Base-by-base conservation (phyloP, 1,140 invertebrate genomes). In the Drosophila erecta region DNA sequence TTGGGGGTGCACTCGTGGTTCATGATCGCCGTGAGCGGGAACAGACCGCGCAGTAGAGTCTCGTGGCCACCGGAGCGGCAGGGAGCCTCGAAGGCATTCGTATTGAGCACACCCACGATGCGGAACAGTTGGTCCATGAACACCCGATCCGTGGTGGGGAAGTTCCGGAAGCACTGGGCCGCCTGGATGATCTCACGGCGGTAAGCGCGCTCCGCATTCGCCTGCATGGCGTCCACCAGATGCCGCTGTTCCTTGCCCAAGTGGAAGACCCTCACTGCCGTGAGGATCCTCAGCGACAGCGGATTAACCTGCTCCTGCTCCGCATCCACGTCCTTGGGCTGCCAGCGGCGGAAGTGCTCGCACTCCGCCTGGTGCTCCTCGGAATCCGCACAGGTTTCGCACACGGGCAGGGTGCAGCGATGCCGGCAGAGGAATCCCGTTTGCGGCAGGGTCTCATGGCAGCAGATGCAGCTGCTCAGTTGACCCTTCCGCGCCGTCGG, bases 1-100 rank as follows among this genome's bases (percentile, higher is more conserved):
- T 97, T 97, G 2, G 96, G 95, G 4, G 94, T 92, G 81, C 96
- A 97, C 44, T 93, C 94, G 80, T 97, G 96, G 91, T 97, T 96
- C 92, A 96, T 94, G 47, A 97, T 93, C 22, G 95, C 94, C 1
- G 95, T 94, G 17, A 96, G 91, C 1, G 96, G 95, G 91, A 96
- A 97, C 22, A 97, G 91, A 5, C 95, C 96, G 71, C 95, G 93
- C 30, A 95, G 91, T 79, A 94, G 94, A 49, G 93, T 93, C 58
- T 92, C 79, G 62, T 94, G 92, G 47, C 92, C 85, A 38, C 93
- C 93, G 30, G 86, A 79, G 3, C 93, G 93, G 24, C 90, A 92
- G 5, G 90, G 90, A 38, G 95, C 95, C 93, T 96, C 96, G 73
- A 96, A 96, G 10, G 95, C 95, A 81, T 96, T 96, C 4, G 95